A percentile compares a stretch with the other conserved stretches of the same genome.
Conservation (phyloP, 2,113 vertebrate species). For the Chaetops frenatus region DNA sequence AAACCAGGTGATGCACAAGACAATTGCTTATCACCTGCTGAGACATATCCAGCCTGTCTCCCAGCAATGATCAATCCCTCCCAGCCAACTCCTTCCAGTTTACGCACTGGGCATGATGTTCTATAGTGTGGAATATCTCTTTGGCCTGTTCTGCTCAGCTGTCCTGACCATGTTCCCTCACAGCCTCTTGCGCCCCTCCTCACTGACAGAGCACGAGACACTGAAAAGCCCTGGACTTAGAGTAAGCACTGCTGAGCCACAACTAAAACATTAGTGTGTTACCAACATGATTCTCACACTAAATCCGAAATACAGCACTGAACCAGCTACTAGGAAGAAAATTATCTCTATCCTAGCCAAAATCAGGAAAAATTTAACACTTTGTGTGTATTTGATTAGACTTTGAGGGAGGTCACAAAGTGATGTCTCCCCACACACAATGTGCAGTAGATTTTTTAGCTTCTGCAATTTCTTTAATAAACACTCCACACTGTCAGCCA, state of each 20-base stretch:
- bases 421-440: background rate
- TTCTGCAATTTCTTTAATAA: conserved; percentile 4
- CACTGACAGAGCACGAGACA: accelerated
- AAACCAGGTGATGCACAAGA: background rate
- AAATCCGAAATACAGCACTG: background rate
- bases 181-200: background rate
- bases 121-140: background rate
- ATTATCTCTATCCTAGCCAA: background rate
- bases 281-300: background rate
- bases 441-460: background rate
- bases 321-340: background rate
- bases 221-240: accelerated
- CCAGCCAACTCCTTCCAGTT: background rate
- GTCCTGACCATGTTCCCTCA: background rate
- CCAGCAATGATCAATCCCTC: background rate
- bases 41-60: background rate
- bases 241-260: background rate
- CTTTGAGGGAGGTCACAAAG: background rate
- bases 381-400: background rate
- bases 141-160: background rate
- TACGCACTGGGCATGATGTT: background rate
- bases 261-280: background rate
- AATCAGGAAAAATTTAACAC: background rate
- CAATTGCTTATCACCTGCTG: background rate
- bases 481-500: background rate